Evolutionary conservation across 2,797 vertebrate genomes (phyloP).

Genomic region (Megalops cyprinoides): DNA sequence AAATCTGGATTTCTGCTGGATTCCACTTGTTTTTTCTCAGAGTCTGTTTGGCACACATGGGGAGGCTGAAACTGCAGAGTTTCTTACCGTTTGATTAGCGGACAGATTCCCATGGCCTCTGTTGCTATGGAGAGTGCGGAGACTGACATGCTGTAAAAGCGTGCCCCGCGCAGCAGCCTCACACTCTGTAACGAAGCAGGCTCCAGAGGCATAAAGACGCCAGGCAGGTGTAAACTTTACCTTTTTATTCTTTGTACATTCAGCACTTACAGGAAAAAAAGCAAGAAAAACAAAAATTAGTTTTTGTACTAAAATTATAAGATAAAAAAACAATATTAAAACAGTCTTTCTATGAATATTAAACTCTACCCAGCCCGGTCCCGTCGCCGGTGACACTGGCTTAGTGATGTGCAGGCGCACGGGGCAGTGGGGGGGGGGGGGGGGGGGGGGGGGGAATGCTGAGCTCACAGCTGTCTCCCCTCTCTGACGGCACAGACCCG

Average conservation of each 20-base stretch:
- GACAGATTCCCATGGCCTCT: too few species aligned
- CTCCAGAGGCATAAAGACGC: background rate
- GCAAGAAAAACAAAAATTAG: slow-evolving; percentile 55
- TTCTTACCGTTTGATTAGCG: too few species aligned
- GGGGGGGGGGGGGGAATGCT: background rate
- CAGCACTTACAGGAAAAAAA: slow-evolving; percentile 77
- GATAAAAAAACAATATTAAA: slow-evolving; percentile 73
- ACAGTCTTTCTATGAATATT: slow-evolving; percentile 63
- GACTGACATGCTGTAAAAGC: too few species aligned
- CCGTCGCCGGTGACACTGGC: slow-evolving; percentile 41
- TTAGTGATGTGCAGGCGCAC: slow-evolving; percentile 31
- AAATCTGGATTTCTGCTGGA: too few species aligned
- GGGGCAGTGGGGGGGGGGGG: background rate
- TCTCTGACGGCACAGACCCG: too few species aligned
- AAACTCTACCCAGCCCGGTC: slow-evolving; percentile 58
- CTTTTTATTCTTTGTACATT: slow-evolving; percentile 85
- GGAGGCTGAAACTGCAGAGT: too few species aligned
- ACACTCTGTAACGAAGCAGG: too few species aligned
- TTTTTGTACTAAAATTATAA: slow-evolving; percentile 76
- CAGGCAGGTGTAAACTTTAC: slow-evolving; percentile 36
- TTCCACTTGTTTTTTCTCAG: too few species aligned
- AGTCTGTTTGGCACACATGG: too few species aligned
- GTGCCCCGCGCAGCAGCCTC: too few species aligned
- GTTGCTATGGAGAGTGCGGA: too few species aligned
- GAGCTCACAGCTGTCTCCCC: too few species aligned